Base-by-base conservation (phyloP, 2,113 vertebrate species). In the Scatophagus argus region DNA sequence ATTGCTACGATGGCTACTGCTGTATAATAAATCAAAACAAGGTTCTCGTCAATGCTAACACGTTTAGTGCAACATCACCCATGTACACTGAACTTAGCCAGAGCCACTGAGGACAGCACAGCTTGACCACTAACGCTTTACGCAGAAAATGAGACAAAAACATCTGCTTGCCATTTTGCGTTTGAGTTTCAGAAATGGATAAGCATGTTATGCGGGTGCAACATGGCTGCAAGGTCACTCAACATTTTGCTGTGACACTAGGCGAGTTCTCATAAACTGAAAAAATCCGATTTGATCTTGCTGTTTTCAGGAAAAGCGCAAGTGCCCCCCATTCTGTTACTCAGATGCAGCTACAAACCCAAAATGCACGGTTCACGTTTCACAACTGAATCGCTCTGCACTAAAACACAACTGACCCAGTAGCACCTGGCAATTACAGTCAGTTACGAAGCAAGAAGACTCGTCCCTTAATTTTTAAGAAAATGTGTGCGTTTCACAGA, bases 171-270 rank as follows among this genome's bases (percentile, higher is more conserved):
- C 56, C 71, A 32, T 77, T 86, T 77, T 86, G 73, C 69, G 34
- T 84, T 75, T 32, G 32, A 64, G 69, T 86, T 74, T 76, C 67
- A 70, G 32, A 71, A 72, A 77, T 38, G 49, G 46, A 73, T 76
- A 73, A 78, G 27, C 10, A 31, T 62, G 80, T 47, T 69, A 76
- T 60, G 67, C 61, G 77, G 67, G 73, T 55, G 60, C 76, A 84
- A 87, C 82, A 75, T 81, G 82, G 81, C 84, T 87, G 79, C 79
- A 71, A 87, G 87, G 81, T 91, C 84, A 79, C 47, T 52, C 64
- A 38, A 27, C 59, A 36, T 67, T 74, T 32, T 31, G 60, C 65
- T 41, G 39, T 64, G 75, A 68, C 47, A 52, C 58, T 29, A 43
- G 47, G 29, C 60, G 47, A 78, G 58, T 59, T 55, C 71, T 64